Evolutionary conservation across 2,888 invertebrate species (phyloP), one percentile per base, ranked within the genome.

Genomic region (Gastrophysa polygoni): DNA sequence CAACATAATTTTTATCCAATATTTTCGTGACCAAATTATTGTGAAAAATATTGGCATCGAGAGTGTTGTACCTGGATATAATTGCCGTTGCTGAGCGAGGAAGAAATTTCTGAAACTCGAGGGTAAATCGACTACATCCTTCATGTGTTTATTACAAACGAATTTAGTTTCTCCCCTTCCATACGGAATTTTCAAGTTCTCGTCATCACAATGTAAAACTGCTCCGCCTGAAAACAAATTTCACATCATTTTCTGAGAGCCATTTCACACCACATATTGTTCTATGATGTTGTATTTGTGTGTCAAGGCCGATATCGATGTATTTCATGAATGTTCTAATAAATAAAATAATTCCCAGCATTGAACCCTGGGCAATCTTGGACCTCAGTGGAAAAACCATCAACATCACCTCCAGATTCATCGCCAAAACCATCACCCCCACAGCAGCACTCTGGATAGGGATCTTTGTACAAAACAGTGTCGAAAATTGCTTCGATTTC

Each of bases 361-460:
- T n/a, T n/a, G n/a, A n/a, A n/a, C n/a, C n/a, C n/a, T n/a, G n/a
- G n/a, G n/a, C n/a, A n/a, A n/a, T n/a, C n/a, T n/a, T n/a, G n/a
- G n/a, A n/a, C n/a, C n/a, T n/a, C n/a, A n/a, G n/a, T n/a, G n/a
- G n/a, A n/a, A n/a, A n/a, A n/a, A n/a, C n/a, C n/a, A n/a, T n/a
- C n/a, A n/a, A n/a, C 28, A 24, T 52, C 10, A 51, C 51, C 29
- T 44, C n/a, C 28, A 21, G 16, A 21, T 43, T 44, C 29, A 38
- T 57, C 57, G 16, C 11, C 47, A 10, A 21, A 10, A 46, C 51
- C 57, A 43, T 59, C 46, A 28, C 50, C 46, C 6, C 59, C 61
- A 65, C 80, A 80, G n/a, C 64, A 69, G 62, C 80, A 80, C 4
- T 72, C 68, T 0, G 71, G 71, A 64, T 80, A 79, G 6, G 78